phyloP scores from a whole-genome alignment of 2,888 invertebrate genomes.

The Phyllotreta cruciferae region DNA sequence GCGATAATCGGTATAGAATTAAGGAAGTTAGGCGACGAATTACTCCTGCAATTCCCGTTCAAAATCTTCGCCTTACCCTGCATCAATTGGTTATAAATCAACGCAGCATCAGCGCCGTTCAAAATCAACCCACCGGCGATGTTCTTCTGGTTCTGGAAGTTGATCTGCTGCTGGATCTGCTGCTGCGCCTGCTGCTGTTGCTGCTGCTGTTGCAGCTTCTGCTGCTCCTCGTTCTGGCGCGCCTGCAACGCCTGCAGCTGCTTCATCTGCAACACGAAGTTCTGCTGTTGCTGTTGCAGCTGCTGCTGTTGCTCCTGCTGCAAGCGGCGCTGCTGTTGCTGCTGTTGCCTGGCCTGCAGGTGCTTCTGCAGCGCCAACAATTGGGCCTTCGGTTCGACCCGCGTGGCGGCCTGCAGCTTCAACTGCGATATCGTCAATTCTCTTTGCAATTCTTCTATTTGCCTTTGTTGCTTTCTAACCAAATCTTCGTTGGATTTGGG shows the following conservation, averaged over 20 bases:
- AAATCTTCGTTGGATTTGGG: constrained; percentile 68
- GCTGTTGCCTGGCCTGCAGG: constrained; percentile 56
- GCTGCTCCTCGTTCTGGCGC: constrained; percentile 54
- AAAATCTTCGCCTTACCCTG: constrained; percentile 61
- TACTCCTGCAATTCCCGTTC: constrained; percentile 62
- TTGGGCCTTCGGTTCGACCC: constrained; percentile 56
- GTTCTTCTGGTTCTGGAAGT: constrained; percentile 60
- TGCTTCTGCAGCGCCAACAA: constrained; percentile 56
- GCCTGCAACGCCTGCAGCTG: constrained; percentile 71
- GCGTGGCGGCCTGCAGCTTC: constrained; percentile 71
- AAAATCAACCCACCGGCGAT: constrained; percentile 65
- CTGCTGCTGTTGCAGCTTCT: constrained; percentile 61
- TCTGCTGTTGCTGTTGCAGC: constrained; percentile 62
- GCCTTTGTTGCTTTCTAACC: constrained; percentile 82
- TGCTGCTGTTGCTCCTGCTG: constrained; percentile 65
- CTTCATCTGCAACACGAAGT: constrained; percentile 64
- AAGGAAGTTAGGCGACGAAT: constrained; percentile 68
- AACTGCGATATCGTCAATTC: constrained; percentile 80
- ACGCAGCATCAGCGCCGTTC: constrained; percentile 67
- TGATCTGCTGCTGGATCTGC: constrained; percentile 57
- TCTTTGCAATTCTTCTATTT: constrained; percentile 87
- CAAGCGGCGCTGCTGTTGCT: constrained; percentile 64
- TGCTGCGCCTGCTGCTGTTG: constrained; percentile 61
- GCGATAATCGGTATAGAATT: constrained; percentile 54
- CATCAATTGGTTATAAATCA: constrained; percentile 63